These are phyloP conservation scores for Caenorhabditis sp. DNA, from an alignment of 2,888 invertebrate species.

Conservation along the genomic window DNA sequence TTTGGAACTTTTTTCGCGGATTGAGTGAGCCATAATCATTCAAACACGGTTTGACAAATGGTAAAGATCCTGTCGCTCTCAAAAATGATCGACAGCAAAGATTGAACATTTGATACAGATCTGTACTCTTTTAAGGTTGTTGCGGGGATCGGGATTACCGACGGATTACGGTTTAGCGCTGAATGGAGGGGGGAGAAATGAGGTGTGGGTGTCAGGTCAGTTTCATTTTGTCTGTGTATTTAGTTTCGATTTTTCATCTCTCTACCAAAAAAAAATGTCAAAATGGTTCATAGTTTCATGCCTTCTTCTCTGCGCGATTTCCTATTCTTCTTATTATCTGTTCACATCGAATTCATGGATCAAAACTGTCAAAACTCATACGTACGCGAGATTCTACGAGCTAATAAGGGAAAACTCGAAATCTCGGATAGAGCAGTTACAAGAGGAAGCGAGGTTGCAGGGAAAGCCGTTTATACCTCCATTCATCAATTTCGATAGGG, in stretches of 20 bases:
- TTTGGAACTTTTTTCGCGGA: no score
- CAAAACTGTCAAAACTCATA: constrained; percentile 34
- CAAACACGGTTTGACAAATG: no score
- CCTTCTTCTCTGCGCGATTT: constrained; percentile 38
- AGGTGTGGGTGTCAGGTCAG: constrained; percentile 83
- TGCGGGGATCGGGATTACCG: constrained; percentile 91
- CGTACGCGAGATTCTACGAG: constrained; percentile 44
- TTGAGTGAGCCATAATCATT: no score
- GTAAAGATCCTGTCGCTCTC: neutral
- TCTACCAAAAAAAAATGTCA: constrained; percentile 18
- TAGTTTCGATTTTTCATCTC: constrained; percentile 11
- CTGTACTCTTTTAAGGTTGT: constrained; percentile 90
- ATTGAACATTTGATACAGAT: constrained; percentile 15
- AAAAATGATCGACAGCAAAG: constrained; percentile 1
- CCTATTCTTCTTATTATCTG: constrained; percentile 48
- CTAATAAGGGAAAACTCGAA: constrained; percentile 25
- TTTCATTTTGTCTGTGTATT: constrained; percentile 11
- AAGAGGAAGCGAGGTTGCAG: constrained; percentile 12
- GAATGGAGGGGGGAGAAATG: constrained; percentile 97
- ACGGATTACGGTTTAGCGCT: constrained; percentile 89
- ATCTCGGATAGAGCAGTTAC: constrained; percentile 27
- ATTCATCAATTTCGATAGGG: constrained; percentile 83
- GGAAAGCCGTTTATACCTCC: constrained; percentile 60
- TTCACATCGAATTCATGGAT: constrained; percentile 39
- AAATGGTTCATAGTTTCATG: constrained; percentile 57